phyloP scores from a whole-genome alignment of 2,113 vertebrate genomes.

The Phaetusa simplex region DNA sequence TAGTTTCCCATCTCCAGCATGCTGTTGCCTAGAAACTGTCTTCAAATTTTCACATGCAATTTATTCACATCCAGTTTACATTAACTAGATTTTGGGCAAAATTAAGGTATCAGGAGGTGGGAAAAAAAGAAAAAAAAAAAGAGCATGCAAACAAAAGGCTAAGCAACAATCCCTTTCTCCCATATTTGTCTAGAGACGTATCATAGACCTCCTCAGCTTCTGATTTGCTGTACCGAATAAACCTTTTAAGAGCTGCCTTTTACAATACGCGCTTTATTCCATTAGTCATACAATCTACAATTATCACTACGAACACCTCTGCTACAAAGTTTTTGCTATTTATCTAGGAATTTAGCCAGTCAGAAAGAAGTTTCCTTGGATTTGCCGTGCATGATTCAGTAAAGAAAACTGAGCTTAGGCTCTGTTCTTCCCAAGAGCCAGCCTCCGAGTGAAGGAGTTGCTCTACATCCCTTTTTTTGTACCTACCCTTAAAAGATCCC shows the following conservation, averaged over 20 bases:
- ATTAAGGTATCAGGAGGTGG: neutral
- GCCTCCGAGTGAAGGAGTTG: neutral
- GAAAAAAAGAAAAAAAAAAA: neutral
- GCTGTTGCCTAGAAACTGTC: neutral
- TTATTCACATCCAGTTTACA: neutral
- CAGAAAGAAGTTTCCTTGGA: neutral
- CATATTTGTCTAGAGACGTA: neutral
- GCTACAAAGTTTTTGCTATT: neutral
- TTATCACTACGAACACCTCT: neutral
- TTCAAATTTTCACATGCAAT: neutral
- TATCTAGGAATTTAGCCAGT: neutral
- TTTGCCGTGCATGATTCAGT: neutral
- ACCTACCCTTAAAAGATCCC: conserved; percentile 47
- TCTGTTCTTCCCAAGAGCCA: neutral
- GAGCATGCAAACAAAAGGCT: neutral
- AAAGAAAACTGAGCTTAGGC: neutral
- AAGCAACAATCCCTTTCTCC: neutral
- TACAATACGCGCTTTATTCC: neutral
- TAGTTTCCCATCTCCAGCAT: neutral
- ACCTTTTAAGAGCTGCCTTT: neutral
- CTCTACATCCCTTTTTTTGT: conserved; percentile 2
- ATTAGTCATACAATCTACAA: neutral
- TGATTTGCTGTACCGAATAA: neutral
- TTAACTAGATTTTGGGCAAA: neutral
- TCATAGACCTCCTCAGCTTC: neutral